phyloP scores from a whole-genome alignment of 2,888 invertebrate genomes.

The Carterocephalus palaemon region DNA sequence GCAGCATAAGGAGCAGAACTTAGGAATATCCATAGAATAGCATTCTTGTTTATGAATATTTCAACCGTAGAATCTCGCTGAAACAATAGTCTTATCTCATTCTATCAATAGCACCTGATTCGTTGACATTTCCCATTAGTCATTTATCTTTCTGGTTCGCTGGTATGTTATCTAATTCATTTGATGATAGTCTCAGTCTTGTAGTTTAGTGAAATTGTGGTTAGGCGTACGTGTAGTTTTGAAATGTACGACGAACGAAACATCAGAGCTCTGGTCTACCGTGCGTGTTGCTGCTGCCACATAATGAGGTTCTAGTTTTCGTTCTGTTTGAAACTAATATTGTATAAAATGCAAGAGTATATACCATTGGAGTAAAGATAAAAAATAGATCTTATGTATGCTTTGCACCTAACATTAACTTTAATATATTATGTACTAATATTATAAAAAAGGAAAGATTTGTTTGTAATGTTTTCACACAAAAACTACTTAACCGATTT shows the following conservation, averaged over 20 bases:
- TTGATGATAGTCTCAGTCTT: slow-evolving; percentile 39
- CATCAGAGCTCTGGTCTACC: slow-evolving; percentile 27
- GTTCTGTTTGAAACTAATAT: background rate
- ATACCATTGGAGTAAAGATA: too few species aligned
- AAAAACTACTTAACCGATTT: too few species aligned
- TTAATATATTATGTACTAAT: too few species aligned
- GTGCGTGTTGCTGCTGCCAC: slow-evolving; percentile 29
- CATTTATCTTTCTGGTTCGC: slow-evolving; percentile 53
- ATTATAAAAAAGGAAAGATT: too few species aligned
- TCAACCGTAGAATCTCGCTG: slow-evolving; percentile 30
- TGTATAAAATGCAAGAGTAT: too few species aligned
- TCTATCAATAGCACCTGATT: slow-evolving; percentile 34
- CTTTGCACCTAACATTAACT: too few species aligned
- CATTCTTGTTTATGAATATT: background rate
- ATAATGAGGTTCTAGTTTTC: slow-evolving; percentile 31
- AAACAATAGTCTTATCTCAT: slow-evolving; percentile 37
- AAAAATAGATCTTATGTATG: too few species aligned
- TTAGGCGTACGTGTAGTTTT: slow-evolving; percentile 26
- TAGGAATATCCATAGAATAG: background rate
- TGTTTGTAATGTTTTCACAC: too few species aligned
- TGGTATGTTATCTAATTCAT: slow-evolving; percentile 50
- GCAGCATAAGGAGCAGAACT: too few species aligned
- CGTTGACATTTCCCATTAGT: slow-evolving; percentile 49
- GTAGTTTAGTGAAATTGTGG: slow-evolving; percentile 40
- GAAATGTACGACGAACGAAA: slow-evolving; percentile 34